phyloP scores from a whole-genome alignment of 2,888 invertebrate species.

The Sisyra terminalis region DNA sequence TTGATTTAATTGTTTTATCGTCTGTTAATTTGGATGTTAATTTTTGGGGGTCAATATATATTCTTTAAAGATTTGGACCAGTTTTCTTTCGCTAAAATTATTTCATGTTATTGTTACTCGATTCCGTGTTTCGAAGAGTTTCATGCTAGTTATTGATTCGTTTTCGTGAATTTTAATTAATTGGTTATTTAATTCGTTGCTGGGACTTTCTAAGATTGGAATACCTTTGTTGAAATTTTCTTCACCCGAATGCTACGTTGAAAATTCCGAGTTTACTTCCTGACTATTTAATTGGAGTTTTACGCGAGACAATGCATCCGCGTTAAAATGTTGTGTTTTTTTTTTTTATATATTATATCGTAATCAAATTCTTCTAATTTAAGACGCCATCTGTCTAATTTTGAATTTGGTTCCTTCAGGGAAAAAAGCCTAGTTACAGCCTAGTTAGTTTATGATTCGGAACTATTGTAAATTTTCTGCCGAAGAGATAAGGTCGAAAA shows the following conservation, averaged over 20 bases:
- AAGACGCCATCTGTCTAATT: too few species aligned
- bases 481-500: too few species aligned
- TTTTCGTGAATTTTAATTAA: not conserved
- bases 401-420: too few species aligned
- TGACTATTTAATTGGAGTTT: conserved; percentile 5
- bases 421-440: too few species aligned
- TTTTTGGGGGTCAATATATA: not conserved
- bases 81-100: not conserved
- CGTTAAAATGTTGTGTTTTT: conserved; percentile 13
- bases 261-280: not conserved
- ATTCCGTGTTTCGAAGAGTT: not conserved
- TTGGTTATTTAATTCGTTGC: not conserved
- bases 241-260: not conserved
- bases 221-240: not conserved
- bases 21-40: not conserved
- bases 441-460: too few species aligned
- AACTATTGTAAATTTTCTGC: too few species aligned
- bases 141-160: not conserved
- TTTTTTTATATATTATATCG: conserved; percentile 15
- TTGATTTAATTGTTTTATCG: not conserved
- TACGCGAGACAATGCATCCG: conserved; percentile 11
- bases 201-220: not conserved
- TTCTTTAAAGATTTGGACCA: not conserved
- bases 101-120: not conserved
- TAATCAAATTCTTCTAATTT: too few species aligned